Evolutionary conservation across 2,888 invertebrate species (phyloP), one percentile per base, ranked within the genome.

Genomic region (Scaptomyza cyrtandrae): DNA sequence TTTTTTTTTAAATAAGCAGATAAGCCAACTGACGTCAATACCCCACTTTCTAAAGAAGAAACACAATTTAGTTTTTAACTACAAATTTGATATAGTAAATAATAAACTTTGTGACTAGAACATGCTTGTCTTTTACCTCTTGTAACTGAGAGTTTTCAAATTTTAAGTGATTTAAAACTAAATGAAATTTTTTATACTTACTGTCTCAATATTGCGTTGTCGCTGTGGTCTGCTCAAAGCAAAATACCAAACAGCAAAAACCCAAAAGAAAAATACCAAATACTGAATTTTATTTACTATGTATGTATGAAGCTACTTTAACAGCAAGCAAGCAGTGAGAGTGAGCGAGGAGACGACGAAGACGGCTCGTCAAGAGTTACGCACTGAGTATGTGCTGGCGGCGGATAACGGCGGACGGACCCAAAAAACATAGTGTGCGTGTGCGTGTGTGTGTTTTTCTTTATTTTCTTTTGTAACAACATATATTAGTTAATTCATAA

Each of bases 301-400:
- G 29, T 60, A 57, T 53, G 52, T 58, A 14, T 33, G 52, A 24
- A 35, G 35, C 58, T 52, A 37, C 58, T 52, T 48, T 59, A 70
- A 65, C 58, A 53, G 54, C 49, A 53, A 54, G 45, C 39, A 61
- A 45, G 39, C 52, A 70, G 71, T 63, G 75, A 58, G 75, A 75
- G 63, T 54, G 66, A 66, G 75, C 63, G 71, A 67, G 75, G 65
- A 57, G 45, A 67, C 75, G 67, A 66, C 65, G 71, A 75, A 66
- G 75, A 75, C 75, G 75, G 62, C 71, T 75, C 75, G 75, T 45
- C 45, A 64, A 75, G 75, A 75, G 75, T 75, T 75, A 75, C 75
- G 75, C 75, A 71, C 76, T 64, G 68, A 62, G 76, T 75, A 63
- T 71, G 76, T 66, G 75, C 76, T 71, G 75, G 75, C 76, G 75